A percentile compares a stretch with the other conserved stretches of the same genome.
phyloP scores from a whole-genome alignment of 2,113 vertebrate genomes.

The Bambusicola thoracicus region DNA sequence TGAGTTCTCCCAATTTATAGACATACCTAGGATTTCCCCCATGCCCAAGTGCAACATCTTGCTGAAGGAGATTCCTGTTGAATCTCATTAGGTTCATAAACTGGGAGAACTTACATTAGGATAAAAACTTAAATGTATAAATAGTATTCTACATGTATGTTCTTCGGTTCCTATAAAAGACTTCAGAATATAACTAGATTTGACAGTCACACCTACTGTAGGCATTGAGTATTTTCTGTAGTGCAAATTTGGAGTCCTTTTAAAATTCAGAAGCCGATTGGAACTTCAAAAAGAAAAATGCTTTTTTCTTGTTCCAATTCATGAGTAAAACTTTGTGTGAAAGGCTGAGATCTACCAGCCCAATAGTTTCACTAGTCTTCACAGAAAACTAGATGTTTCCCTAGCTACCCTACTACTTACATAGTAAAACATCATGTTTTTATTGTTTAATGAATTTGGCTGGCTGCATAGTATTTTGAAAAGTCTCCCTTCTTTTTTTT shows the following conservation, averaged over 20 bases:
- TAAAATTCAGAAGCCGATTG: neutral
- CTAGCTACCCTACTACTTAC: neutral
- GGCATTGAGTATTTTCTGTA: neutral
- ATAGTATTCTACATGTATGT: neutral
- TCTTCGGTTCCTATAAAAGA: neutral
- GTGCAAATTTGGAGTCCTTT: neutral
- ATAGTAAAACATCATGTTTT: neutral
- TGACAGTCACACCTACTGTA: neutral
- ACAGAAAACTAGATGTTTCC: conserved; percentile 15
- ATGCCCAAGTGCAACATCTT: neutral
- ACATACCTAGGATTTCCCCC: neutral
- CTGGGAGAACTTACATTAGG: neutral
- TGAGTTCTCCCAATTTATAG: neutral
- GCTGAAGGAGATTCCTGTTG: neutral
- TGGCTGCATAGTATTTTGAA: neutral
- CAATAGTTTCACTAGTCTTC: conserved; percentile 1
- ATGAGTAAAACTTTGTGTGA: conserved; percentile 30
- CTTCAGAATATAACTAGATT: conserved; percentile 3
- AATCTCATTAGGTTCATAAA: neutral
- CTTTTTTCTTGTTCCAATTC: conserved; percentile 12
- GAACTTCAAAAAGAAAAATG: conserved; percentile 6
- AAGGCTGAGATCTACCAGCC: neutral
- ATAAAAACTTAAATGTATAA: neutral
- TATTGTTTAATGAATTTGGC: conserved; percentile 35
- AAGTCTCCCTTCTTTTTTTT: neutral